Percentiles rank a stretch among this genome's conserved stretches.
phyloP scores from a whole-genome alignment of 2,797 vertebrate species.

The Brachymystax lenok region DNA sequence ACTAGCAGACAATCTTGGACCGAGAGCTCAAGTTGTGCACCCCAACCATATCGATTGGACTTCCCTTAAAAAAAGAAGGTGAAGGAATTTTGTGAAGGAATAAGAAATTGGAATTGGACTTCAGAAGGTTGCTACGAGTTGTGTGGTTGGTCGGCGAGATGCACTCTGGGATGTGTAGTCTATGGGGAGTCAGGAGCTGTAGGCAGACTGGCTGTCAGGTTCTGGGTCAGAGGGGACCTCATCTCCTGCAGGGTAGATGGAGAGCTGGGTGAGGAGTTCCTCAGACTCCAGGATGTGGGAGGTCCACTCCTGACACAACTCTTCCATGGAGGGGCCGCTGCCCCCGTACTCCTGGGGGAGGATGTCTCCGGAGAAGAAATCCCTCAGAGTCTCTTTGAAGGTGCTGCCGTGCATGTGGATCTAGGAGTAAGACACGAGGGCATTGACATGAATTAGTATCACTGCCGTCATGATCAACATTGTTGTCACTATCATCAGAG shows the following conservation, averaged over 20 bases:
- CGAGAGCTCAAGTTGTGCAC: no score
- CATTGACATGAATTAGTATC: neutral
- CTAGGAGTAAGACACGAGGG: conserved; percentile 59
- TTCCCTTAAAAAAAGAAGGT: no score
- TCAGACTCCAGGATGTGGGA: conserved; percentile 83
- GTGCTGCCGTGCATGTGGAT: conserved; percentile 85
- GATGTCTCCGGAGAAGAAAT: conserved; percentile 80
- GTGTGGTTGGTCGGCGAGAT: neutral
- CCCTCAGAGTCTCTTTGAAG: conserved; percentile 71
- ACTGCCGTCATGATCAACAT: neutral
- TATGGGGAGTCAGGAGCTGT: neutral
- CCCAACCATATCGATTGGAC: no score
- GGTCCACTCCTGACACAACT: conserved; percentile 86
- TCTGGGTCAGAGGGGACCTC: neutral
- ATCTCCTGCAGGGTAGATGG: conserved; percentile 64
- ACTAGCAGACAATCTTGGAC: no score
- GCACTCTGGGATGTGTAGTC: neutral
- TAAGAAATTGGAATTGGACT: neutral
- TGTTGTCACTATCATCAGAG: neutral
- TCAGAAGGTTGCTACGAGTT: neutral
- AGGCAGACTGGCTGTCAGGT: neutral
- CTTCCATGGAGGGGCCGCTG: conserved; percentile 76
- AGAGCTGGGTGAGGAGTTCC: conserved; percentile 83
- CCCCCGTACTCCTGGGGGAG: conserved; percentile 90
- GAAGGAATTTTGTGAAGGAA: no score